Percentiles rank a stretch among this genome's conserved stretches.
phyloP scores from a whole-genome alignment of 2,797 vertebrate species.

The Muraenolepis orangiensis region DNA sequence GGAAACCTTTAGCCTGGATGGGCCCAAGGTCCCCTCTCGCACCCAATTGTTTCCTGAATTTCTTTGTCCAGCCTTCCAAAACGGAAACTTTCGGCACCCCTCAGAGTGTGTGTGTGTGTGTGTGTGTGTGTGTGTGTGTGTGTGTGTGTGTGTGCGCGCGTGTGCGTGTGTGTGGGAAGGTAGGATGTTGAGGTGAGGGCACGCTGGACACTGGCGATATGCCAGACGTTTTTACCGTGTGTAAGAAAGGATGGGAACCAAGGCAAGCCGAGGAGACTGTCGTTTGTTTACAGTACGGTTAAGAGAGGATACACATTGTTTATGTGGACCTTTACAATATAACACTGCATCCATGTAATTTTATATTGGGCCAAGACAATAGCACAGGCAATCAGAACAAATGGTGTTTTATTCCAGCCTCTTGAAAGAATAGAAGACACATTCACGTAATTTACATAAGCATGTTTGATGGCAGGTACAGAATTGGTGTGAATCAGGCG shows the following conservation, averaged over 20 bases:
- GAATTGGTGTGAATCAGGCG: not conserved
- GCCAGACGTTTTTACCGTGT: conserved; percentile 42
- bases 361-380: not conserved
- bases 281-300: conserved; percentile 29
- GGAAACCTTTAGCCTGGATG: conserved; percentile 30
- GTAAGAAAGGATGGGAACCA: conserved; percentile 40
- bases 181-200: conserved; percentile 46
- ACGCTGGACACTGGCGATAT: conserved; percentile 36
- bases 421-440: not conserved
- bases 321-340: conserved; percentile 42
- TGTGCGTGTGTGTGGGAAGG: conserved; percentile 2
- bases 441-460: not conserved
- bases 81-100: conserved; percentile 67
- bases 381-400: not conserved
- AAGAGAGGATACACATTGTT: conserved; percentile 37
- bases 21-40: conserved; percentile 53
- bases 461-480: not conserved
- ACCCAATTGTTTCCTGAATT: conserved; percentile 73
- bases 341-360: not conserved
- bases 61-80: conserved; percentile 54
- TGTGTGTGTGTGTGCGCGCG: conserved; percentile 15
- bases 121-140: conserved; percentile 26
- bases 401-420: not conserved
- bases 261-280: conserved; percentile 12
- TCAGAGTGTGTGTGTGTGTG: conserved; percentile 5